Evolutionary conservation across 2,113 vertebrate genomes (phyloP).

Genomic region (Hydrolagus affinis): DNA sequence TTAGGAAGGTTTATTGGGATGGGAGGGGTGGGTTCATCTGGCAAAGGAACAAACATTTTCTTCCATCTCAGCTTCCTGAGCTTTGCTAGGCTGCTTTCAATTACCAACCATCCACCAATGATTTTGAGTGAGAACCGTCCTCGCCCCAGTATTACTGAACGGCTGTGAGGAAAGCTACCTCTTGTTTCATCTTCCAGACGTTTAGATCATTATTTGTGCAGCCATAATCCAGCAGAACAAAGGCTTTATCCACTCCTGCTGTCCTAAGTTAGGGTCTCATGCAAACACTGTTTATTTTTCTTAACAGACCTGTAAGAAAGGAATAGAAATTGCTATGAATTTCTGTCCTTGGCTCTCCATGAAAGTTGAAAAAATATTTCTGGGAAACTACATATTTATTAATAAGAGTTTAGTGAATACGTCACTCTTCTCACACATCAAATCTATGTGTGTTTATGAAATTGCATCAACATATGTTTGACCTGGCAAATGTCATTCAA

Average conservation of each 20-base stretch:
- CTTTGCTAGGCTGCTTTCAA: background rate
- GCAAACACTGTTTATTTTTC: slow-evolving; percentile 1
- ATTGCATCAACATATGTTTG: background rate
- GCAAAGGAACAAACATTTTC: background rate
- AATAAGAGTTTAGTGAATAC: background rate
- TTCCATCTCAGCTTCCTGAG: slow-evolving; percentile 11
- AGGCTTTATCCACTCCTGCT: background rate
- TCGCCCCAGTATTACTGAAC: background rate
- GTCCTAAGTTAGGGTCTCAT: background rate
- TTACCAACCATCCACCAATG: background rate
- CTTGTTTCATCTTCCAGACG: background rate
- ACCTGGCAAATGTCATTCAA: background rate
- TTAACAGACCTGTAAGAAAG: background rate
- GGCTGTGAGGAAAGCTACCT: background rate
- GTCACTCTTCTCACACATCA: background rate
- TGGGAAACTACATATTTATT: background rate
- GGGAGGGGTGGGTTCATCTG: background rate
- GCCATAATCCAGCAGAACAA: slow-evolving; percentile 11
- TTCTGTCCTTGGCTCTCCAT: background rate
- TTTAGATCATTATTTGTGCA: background rate
- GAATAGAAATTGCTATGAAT: background rate
- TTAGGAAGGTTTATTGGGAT: background rate
- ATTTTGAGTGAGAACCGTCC: background rate
- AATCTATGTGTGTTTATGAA: background rate
- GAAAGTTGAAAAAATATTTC: background rate